Base-by-base conservation (phyloP, 2,113 vertebrate genomes). In the Anser cygnoides region DNA sequence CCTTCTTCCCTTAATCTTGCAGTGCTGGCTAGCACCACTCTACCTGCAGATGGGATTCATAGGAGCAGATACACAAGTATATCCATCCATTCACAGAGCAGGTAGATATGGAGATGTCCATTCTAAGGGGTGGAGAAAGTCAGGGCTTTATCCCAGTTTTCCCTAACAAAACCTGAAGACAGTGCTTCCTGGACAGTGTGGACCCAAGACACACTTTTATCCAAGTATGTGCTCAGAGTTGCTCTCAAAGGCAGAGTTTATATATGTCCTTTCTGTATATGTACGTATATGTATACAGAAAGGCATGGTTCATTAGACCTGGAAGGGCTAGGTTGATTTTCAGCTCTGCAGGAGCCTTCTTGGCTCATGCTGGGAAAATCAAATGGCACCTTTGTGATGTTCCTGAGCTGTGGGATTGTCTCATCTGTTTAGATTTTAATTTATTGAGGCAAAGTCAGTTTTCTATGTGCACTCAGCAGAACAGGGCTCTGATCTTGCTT, bases 1-100 rank as follows among this genome's bases (percentile, higher is more conserved):
- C 16, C n/a, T 33, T 25, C 31, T 66, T 26, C 3, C 21, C 10
- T 9, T 21, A 23, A 43, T 4, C 15, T 29, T 37, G 26, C 2
- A 5, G 9, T 3, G 5, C 1, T 29, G 33, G 3, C 11, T 8
- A 23, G 3, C 28, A n/a, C 46, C 39, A 21, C 3, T 17, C 10
- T 46, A 1, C 2, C 26, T 35, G 25, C 21, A 54, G 22, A 11
- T 58, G n/a, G 25, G 9, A 46, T 46, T 73, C 2, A 1, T 20
- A 13, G 25, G 17, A 72, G 33, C 12, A 77, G 23, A 31, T 62
- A 11, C 6, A 22, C 31, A 44, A 28, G 18, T 35, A 3, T 6
- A 10, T 35, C 20, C 57, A 43, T 25, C 49, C 67, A 9, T 4
- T 29, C 33, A 29, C 3, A 28, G 37, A n/a, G 23, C 6, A 41